Conservation (phyloP, 1,140 invertebrate species). For the Vollenhovia emeryi region DNA sequence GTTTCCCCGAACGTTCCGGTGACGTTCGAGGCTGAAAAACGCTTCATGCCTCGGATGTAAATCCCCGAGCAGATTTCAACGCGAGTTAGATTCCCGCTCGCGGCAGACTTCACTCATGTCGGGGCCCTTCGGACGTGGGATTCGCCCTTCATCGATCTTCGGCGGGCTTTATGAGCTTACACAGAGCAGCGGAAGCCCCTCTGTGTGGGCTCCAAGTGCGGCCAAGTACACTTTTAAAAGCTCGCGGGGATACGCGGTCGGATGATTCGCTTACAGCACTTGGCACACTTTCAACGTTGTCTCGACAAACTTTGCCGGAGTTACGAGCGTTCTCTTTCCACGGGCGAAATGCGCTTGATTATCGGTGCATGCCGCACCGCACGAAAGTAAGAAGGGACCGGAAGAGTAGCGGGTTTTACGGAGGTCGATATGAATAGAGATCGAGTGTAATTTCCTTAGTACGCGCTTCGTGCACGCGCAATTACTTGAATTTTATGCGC, state of each 20-base stretch:
- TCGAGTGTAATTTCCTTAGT: conserved; percentile 36
- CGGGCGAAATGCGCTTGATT: conserved; percentile 41
- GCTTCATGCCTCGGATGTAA: conserved; percentile 62
- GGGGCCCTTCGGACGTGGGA: conserved; percentile 56
- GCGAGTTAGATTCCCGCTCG: conserved; percentile 2
- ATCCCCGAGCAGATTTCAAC: conserved; percentile 66
- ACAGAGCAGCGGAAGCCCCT: conserved; percentile 15
- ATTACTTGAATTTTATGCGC: conserved; percentile 49
- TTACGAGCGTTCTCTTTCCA: conserved; percentile 31
- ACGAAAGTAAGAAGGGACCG: conserved; percentile 27
- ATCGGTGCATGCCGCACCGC: conserved; percentile 15
- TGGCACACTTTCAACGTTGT: conserved; percentile 59
- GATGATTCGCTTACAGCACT: conserved; percentile 57
- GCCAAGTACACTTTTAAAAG: conserved; percentile 60
- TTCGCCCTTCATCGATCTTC: conserved; percentile 70
- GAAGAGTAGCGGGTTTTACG: conserved; percentile 40
- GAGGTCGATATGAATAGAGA: conserved; percentile 29
- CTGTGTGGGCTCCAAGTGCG: conserved; percentile 24
- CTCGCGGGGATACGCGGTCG: conserved; percentile 33
- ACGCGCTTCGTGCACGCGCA: conserved; percentile 18
- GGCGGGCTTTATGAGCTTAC: conserved; percentile 63
- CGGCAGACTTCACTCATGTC: conserved; percentile 23
- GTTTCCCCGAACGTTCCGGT: conserved; percentile 34
- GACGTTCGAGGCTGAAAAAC: conserved; percentile 64
- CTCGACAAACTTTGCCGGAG: conserved; percentile 39